These are phyloP conservation scores for Rhagium mordax DNA, from an alignment of 2,888 invertebrate species.

Conservation along the genomic window DNA sequence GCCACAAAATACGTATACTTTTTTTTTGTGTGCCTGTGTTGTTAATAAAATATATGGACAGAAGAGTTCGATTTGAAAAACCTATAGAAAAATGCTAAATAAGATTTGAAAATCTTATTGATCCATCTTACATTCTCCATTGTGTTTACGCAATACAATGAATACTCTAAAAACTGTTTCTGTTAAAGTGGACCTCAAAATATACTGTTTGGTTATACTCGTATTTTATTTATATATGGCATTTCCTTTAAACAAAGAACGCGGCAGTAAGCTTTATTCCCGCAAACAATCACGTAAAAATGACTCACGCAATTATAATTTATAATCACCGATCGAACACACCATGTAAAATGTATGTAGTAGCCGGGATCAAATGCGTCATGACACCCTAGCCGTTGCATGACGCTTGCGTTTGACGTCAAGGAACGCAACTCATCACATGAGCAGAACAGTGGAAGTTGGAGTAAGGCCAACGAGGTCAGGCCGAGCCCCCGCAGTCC, in stretches of 20 bases:
- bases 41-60: no score
- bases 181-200: no score
- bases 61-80: no score
- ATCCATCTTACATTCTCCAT: no score
- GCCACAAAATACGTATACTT: no score
- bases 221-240: not conserved
- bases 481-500: slow-evolving; percentile 43
- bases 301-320: slow-evolving; percentile 24
- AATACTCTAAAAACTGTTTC: no score
- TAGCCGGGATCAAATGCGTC: slow-evolving; percentile 26
- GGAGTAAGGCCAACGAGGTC: slow-evolving; percentile 40
- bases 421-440: slow-evolving; percentile 1
- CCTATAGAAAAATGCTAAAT: no score
- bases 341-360: slow-evolving; percentile 29
- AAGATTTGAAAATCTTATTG: no score
- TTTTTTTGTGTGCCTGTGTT: no score
- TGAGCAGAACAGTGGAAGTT: not conserved
- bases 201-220: not conserved
- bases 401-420: slow-evolving; percentile 33
- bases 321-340: slow-evolving; percentile 25
- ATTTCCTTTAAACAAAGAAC: no score
- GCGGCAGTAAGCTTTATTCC: not conserved
- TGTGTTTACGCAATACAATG: no score
- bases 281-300: not conserved
- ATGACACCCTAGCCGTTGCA: slow-evolving; percentile 20